Evolutionary conservation across 2,797 vertebrate genomes (phyloP).

Genomic region (Molothrus ater): DNA sequence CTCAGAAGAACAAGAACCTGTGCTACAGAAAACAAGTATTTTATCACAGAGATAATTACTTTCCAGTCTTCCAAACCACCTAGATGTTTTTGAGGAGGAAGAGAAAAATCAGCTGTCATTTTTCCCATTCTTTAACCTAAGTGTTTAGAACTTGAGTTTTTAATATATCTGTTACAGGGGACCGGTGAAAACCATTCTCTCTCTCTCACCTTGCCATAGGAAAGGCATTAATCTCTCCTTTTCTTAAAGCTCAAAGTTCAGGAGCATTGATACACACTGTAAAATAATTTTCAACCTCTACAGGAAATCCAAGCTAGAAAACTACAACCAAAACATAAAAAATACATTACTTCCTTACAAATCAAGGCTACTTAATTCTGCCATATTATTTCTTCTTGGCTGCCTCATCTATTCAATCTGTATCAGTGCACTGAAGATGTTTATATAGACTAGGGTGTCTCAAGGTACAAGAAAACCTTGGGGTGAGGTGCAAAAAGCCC

Average conservation of each 20-base stretch:
- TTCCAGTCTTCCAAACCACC: background rate
- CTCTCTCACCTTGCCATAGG: background rate
- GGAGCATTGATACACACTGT: accelerated
- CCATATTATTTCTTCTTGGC: background rate
- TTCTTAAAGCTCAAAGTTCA: background rate
- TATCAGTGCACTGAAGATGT: background rate
- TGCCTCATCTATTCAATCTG: background rate
- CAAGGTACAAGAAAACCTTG: background rate
- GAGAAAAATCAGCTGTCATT: background rate
- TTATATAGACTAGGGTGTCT: accelerated
- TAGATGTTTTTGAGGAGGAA: background rate
- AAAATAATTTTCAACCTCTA: background rate
- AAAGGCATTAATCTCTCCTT: background rate
- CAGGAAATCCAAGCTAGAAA: background rate
- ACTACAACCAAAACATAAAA: background rate
- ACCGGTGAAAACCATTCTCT: background rate
- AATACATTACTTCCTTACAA: background rate
- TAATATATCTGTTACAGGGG: background rate
- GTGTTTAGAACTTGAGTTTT: background rate
- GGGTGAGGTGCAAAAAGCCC: background rate
- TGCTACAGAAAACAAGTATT: background rate
- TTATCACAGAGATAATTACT: background rate
- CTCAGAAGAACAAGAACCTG: background rate
- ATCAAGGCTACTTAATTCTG: background rate
- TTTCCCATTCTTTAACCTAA: background rate